Evolutionary conservation across 37 sponge, comb jelly and placozoan species (phyloP).

Genomic region (Chondrosia reniformis): DNA sequence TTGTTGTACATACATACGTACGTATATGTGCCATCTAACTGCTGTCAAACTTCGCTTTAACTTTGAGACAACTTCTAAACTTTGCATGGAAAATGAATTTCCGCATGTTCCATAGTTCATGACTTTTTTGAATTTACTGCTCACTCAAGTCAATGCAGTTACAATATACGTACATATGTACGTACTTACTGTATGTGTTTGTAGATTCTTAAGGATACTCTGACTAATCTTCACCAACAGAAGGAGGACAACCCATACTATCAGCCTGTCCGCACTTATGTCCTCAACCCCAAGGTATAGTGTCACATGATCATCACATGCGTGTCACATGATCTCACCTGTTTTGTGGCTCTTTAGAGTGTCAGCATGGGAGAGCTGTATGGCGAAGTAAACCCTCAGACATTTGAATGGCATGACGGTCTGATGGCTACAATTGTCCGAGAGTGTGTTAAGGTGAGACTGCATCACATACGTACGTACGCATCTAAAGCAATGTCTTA

Average conservation of each 20-base stretch:
- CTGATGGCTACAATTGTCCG: slow-evolving; percentile 94
- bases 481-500: background rate
- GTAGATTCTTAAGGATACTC: slow-evolving; percentile 77
- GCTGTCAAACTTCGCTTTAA: too few relatives aligned
- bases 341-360: slow-evolving; percentile 20
- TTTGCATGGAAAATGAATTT: too few relatives aligned
- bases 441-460: slow-evolving; percentile 80
- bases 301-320: background rate
- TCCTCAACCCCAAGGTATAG: slow-evolving; percentile 91
- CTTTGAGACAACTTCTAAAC: too few relatives aligned
- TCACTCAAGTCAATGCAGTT: too few relatives aligned
- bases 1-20: background rate
- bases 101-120: too few relatives aligned
- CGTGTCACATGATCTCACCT: background rate
- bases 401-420: slow-evolving; percentile 97
- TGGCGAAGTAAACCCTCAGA: slow-evolving; percentile 94
- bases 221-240: slow-evolving; percentile 69
- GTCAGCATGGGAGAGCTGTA: slow-evolving; percentile 97
- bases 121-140: too few relatives aligned
- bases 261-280: slow-evolving; percentile 86
- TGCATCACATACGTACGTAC: background rate
- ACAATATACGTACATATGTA: background rate
- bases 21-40: too few relatives aligned
- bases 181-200: background rate
- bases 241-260: slow-evolving; percentile 71